phyloP scores from a whole-genome alignment of 2,113 vertebrate genomes.

The Ciconia stormi region DNA sequence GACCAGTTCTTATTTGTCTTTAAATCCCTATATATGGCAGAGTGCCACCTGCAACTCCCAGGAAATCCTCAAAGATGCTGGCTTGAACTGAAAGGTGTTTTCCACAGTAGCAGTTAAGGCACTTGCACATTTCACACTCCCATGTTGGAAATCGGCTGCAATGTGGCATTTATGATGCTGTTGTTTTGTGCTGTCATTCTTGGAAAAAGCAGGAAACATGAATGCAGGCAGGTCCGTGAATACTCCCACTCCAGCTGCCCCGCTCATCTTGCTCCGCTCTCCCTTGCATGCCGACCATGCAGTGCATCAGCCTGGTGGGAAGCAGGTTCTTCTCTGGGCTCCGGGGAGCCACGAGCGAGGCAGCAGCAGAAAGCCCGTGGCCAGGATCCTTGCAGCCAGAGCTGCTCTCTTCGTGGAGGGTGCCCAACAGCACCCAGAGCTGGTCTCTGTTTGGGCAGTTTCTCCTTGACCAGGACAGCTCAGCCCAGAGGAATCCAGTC shows the following conservation, averaged over 20 bases:
- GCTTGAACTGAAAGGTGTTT: neutral
- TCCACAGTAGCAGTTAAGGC: neutral
- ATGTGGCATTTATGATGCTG: neutral
- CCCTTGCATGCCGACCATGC: accelerated
- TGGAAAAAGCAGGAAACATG: neutral
- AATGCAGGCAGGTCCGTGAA: neutral
- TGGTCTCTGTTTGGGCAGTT: neutral
- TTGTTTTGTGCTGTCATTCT: neutral
- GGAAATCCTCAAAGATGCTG: neutral
- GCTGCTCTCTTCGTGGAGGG: neutral
- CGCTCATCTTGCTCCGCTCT: neutral
- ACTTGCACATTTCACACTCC: neutral
- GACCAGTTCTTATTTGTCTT: neutral
- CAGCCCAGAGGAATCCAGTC: neutral
- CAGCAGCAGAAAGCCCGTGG: neutral
- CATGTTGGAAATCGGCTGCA: neutral
- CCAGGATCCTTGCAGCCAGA: neutral
- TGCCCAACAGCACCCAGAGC: neutral
- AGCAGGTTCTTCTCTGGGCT: neutral
- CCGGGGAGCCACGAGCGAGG: accelerated
- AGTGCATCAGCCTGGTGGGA: neutral
- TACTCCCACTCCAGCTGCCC: neutral
- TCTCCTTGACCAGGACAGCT: neutral
- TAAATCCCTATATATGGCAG: neutral
- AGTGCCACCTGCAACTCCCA: neutral